These are phyloP conservation scores for Theristicus caerulescens DNA, from an alignment of 2,113 vertebrate species.

Conservation along the genomic window DNA sequence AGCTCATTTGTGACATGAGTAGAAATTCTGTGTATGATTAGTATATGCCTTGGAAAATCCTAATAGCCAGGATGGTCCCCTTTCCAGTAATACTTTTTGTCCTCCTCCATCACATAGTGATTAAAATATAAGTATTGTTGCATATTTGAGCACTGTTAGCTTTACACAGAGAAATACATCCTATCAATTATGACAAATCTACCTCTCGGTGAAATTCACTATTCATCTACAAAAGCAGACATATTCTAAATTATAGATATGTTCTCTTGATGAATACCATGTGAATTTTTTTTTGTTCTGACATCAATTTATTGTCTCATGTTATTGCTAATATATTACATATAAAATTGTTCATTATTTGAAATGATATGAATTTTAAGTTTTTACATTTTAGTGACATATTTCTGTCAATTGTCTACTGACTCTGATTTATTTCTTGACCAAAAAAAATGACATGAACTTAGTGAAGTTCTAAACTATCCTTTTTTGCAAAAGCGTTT, in stretches of 20 bases:
- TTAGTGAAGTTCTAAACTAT: not conserved
- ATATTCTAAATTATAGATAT: not conserved
- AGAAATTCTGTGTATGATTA: not conserved
- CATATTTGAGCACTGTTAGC: not conserved
- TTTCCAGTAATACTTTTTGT: not conserved
- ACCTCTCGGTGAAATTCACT: not conserved
- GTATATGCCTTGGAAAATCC: not conserved
- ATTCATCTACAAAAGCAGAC: not conserved
- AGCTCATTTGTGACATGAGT: not conserved
- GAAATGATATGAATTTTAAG: not conserved
- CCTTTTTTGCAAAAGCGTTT: not conserved
- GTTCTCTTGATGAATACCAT: not conserved
- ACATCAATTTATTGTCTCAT: not conserved
- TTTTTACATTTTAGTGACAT: not conserved
- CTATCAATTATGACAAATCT: slow-evolving; percentile 1
- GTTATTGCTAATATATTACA: not conserved
- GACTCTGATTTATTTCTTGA: slow-evolving; percentile 24
- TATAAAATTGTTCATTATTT: not conserved
- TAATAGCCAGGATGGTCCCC: not conserved
- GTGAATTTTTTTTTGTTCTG: not conserved
- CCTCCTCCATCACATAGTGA: not conserved
- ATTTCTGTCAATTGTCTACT: not conserved
- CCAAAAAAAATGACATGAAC: not conserved
- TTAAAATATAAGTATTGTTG: not conserved
- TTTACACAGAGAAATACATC: not conserved